Conservation (phyloP, 2,797 vertebrate species). For the Masticophis lateralis region DNA sequence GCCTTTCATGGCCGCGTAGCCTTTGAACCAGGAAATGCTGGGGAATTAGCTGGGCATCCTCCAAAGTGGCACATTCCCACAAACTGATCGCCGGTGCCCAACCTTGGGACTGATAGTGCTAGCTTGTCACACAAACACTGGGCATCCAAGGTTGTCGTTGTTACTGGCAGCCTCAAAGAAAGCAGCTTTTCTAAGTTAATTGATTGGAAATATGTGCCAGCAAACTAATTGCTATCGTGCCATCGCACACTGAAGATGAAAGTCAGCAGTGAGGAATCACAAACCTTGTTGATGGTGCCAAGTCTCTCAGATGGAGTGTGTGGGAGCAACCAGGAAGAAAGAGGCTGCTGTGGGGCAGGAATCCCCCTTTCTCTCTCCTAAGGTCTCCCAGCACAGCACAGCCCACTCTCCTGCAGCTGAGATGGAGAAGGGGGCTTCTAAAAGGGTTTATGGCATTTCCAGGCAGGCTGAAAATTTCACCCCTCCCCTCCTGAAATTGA, state of each 20-base stretch:
- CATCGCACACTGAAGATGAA: neutral
- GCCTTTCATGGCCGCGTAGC: neutral
- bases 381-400: neutral
- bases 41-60: neutral
- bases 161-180: neutral
- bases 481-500: neutral
- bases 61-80: neutral
- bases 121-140: neutral
- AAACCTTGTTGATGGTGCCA: neutral
- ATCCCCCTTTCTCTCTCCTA: neutral
- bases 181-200: neutral
- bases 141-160: neutral
- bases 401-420: neutral
- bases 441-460: neutral
- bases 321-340: neutral
- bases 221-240: neutral
- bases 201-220: neutral
- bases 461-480: neutral
- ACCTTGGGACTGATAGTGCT: neutral
- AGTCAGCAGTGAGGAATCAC: neutral
- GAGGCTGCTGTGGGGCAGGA: neutral
- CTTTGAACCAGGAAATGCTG: neutral
- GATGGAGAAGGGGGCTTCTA: neutral
- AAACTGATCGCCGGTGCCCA: neutral
- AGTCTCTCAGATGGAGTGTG: neutral